Evolutionary conservation across 64 coral and sea anemone genomes (phyloP), one percentile per base, ranked within the genome.

Genomic region (Platygyra sinensis): DNA sequence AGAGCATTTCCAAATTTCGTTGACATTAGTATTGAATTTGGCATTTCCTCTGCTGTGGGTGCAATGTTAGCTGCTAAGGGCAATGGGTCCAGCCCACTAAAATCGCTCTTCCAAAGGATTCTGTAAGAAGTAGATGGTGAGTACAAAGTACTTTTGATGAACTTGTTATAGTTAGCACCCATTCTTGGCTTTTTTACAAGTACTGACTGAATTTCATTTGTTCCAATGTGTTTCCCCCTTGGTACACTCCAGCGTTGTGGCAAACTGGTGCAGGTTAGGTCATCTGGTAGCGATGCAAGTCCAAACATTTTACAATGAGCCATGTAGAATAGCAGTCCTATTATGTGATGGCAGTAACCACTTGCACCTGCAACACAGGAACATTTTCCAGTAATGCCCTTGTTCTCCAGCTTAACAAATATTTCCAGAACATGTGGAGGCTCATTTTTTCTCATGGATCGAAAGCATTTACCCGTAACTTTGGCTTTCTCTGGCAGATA

Each of bases 161-260:
- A 90, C 59, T 72, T 90, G 39, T 31, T 11, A 29, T 71, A 90
- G 54, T 80, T 73, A 30, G 88, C 77, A 90, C 62, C 88, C 77
- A 42, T 30, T 50, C 80, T 80, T 25, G 76, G 89, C 62, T 90
- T 90, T 82, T 90, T 90, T 7, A 90, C 89, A 57, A 90, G 65
- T 30, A 90, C 24, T 15, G 80, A 77, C 39, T 79, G 75, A 20
- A 80, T 49, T 63, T 29, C 74, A 33, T 78, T 79, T 25, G 57
- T 36, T 36, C 8, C 22, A 24, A 89, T 89, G 33, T 3, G 33
- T 36, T 36, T 27, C 78, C 80, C 36, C 19, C 74, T 61, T 8
- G 55, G 75, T 9, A 89, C 29, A 80, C 73, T 55, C 75, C 76
- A 46, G n/a, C 76, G 27, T 51, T 79, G 59, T 20, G 73, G 24